A percentile compares a stretch with the other conserved stretches of the same genome.
Evolutionary conservation across 2,797 vertebrate species (phyloP).

Genomic region (Xerus rutilus): DNA sequence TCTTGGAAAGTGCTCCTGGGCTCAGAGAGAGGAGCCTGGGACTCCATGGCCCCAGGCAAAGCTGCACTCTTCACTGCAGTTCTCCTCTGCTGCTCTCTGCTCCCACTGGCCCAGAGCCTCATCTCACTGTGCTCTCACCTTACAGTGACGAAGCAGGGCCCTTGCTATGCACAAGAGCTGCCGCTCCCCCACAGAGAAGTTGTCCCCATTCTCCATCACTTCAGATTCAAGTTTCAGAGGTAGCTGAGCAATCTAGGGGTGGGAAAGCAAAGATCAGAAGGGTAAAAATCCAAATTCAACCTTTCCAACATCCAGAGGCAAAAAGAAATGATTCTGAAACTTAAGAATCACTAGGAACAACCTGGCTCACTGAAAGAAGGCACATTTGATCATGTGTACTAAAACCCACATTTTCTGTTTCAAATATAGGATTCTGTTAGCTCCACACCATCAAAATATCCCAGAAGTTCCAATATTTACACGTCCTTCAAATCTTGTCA

Average conservation of each 20-base stretch:
- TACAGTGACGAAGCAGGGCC: constrained; percentile 93
- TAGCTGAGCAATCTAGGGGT: constrained; percentile 92
- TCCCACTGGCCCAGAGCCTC: not conserved
- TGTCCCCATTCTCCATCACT: constrained; percentile 96
- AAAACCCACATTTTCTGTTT: not conserved
- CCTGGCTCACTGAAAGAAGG: not conserved
- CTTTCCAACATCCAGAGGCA: not conserved
- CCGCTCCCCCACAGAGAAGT: constrained; percentile 95
- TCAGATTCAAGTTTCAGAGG: constrained; percentile 95
- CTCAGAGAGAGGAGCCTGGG: not conserved
- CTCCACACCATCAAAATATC: not conserved
- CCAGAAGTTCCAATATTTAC: constrained; percentile 21
- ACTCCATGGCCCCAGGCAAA: fast-evolving
- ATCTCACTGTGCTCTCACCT: constrained; percentile 86
- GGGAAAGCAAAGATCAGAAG: constrained; percentile 5
- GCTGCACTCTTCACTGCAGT: fast-evolving
- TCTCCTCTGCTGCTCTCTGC: fast-evolving
- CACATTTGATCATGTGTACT: fast-evolving
- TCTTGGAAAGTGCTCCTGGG: not conserved
- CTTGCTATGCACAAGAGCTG: constrained; percentile 95
- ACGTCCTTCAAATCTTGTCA: not conserved
- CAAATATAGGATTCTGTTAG: not conserved
- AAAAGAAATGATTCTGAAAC: not conserved
- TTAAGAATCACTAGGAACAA: not conserved
- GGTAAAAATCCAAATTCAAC: not conserved